Evolutionary conservation across 2,113 vertebrate species (phyloP), one percentile per base, ranked within the genome.

Genomic region (Platysternon megacephalum): DNA sequence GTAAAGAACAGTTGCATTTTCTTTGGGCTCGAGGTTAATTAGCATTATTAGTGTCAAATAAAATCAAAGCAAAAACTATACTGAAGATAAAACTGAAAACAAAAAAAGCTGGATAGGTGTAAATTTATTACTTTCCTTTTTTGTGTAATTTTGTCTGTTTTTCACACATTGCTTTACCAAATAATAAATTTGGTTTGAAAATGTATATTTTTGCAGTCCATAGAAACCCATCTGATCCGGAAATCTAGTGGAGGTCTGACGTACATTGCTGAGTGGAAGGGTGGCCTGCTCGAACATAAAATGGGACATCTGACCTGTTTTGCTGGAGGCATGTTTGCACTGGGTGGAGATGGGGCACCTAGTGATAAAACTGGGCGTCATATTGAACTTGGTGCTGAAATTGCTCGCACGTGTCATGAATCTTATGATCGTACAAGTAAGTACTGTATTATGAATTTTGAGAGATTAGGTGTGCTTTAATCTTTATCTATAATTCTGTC

Each of bases 301-400:
- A 99, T 99, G 99, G 99, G 99, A 12, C 99, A 99, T 94, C 98
- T 99, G 94, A 99, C 99, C 8, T 99, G 99, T 93, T 99, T 99
- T 55, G 99, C 99, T 2, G 99, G 99, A 7, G 99, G 99, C 89
- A 99, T 99, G 99, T 99, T 99, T 91, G 99, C 99, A 0, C 98
- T 99, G 0, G 99, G 99, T 24, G 99, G 99, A 1, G 99, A 99
- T 0, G 99, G 99, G 5, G 99, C 99, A 2, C 98, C 99, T 0
- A n/a, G 79, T 4, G 99, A 99, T 95, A 98, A 98, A 97, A 99
- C 98, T 0, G 99, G 99, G 53, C 99, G 98, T 80, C 99, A 99
- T 98, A 99, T 99, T 94, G 99, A 99, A 97, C 98, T 99, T 10
- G 99, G 99, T 0, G 99, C 99, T 55, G 99, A 99, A 98, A 99